Conservation (phyloP, 1,140 invertebrate genomes). For the Drosophila sucinea region DNA sequence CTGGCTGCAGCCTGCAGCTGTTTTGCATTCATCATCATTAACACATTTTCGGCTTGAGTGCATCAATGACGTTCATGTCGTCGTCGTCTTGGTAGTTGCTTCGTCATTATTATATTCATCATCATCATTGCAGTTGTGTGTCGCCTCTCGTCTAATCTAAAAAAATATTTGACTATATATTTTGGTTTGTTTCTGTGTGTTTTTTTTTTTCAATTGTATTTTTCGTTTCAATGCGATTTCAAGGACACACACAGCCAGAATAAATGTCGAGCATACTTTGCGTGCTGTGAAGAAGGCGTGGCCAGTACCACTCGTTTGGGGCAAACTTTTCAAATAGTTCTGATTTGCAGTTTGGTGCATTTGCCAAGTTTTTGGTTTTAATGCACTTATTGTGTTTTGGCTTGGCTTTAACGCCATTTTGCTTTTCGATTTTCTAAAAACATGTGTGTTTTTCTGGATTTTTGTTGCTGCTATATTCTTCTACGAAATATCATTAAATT, state of each 20-base stretch:
- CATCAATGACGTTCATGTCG: slow-evolving; percentile 49
- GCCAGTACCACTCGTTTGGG: slow-evolving; percentile 1
- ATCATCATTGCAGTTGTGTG: slow-evolving; percentile 19
- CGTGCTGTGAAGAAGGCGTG: slow-evolving; percentile 27
- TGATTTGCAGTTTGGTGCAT: slow-evolving; percentile 32
- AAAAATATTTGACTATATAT: background rate
- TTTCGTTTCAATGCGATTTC: slow-evolving; percentile 36
- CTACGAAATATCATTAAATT: slow-evolving; percentile 50
- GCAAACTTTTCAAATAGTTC: slow-evolving; percentile 11
- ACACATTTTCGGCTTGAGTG: slow-evolving; percentile 77
- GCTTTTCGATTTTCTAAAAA: background rate
- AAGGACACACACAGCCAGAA: slow-evolving; percentile 44
- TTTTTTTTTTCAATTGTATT: slow-evolving; percentile 16
- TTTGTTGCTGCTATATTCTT: background rate
- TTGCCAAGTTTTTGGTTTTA: slow-evolving; percentile 48
- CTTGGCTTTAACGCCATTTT: slow-evolving; percentile 47
- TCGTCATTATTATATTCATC: slow-evolving; percentile 10
- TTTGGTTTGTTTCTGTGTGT: background rate
- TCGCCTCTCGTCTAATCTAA: slow-evolving; percentile 44
- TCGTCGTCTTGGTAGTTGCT: slow-evolving; percentile 8
- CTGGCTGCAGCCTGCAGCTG: slow-evolving; percentile 46
- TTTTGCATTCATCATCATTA: slow-evolving; percentile 74
- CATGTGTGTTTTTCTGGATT: background rate
- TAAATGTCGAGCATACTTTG: slow-evolving; percentile 48
- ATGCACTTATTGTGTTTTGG: slow-evolving; percentile 36